Percentiles rank a stretch among this genome's conserved stretches.
These are phyloP conservation scores for Pycnomerus fuliginosus DNA, from an alignment of 2,888 invertebrate genomes.

Conservation along the genomic window DNA sequence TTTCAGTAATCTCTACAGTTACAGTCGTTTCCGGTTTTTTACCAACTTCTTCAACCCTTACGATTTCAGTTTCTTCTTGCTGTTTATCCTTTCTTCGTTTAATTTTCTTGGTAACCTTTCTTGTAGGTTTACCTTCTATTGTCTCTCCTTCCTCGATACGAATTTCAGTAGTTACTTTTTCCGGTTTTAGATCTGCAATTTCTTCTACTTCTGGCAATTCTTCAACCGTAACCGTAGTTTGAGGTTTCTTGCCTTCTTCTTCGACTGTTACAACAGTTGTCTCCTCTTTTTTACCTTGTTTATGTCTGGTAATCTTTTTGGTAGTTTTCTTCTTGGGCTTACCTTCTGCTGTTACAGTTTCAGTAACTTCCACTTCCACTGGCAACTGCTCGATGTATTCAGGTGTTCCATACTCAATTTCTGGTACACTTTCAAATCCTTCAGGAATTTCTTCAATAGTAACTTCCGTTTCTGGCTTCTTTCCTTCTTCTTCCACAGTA, in stretches of 20 bases:
- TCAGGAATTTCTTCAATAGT: slow-evolving; percentile 38
- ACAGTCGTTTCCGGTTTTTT: slow-evolving; percentile 39
- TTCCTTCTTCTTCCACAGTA: slow-evolving; percentile 51
- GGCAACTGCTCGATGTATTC: slow-evolving; percentile 13
- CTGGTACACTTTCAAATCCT: slow-evolving; percentile 26
- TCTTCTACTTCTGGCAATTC: slow-evolving; percentile 21
- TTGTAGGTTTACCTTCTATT: slow-evolving; percentile 30
- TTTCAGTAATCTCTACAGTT: no score
- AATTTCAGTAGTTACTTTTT: no score
- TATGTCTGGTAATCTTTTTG: slow-evolving; percentile 38
- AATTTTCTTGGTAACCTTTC: slow-evolving; percentile 29
- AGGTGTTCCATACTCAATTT: slow-evolving; percentile 19
- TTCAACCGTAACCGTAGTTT: slow-evolving; percentile 34
- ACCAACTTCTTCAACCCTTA: slow-evolving; percentile 40
- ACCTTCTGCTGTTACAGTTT: slow-evolving; percentile 22
- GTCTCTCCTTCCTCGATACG: slow-evolving; percentile 28
- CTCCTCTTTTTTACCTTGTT: slow-evolving; percentile 33
- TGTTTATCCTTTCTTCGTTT: slow-evolving; percentile 36
- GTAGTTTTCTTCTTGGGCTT: slow-evolving; percentile 30
- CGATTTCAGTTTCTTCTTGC: slow-evolving; percentile 46
- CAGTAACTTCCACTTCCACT: slow-evolving; percentile 32
- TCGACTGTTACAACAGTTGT: slow-evolving; percentile 44
- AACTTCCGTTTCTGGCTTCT: slow-evolving; percentile 48
- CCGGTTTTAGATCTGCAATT: no score
- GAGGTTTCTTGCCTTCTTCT: slow-evolving; percentile 38